Evolutionary conservation across 2,888 invertebrate genomes (phyloP), one percentile per base, ranked within the genome.

Genomic region (Thera britannica): DNA sequence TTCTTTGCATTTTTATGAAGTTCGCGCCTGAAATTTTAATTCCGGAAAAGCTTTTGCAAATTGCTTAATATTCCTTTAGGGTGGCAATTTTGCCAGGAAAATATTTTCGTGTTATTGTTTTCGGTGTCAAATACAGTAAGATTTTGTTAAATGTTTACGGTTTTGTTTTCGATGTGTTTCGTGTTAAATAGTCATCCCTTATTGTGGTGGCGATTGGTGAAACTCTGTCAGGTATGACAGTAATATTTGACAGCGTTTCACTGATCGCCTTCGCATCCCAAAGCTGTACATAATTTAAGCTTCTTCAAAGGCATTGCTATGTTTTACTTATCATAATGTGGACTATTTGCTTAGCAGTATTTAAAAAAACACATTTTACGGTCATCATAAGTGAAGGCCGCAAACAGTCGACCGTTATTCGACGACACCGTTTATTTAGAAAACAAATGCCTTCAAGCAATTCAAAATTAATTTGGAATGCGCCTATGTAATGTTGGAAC

Each of bases 21-120:
- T 65, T 68, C 11, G 35, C 65, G 46, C 65, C 46, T 35, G 34
- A 41, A 63, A 63, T 70, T 66, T 70, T 62, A 68, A 70, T 65
- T 54, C 55, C 36, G 51, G 56, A 59, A 72, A 58, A 52, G 65
- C 58, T 64, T 67, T 58, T 38, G 66, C 9, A 62, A 69, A 70
- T 72, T 72, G 67, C 65, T 72, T 68, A 57, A 72, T 72, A 70
- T 70, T 46, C 63, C 35, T 35, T 48, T 38, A 34, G 62, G 58
- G 51, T 34, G 36, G 23, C 36, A 48, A 54, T 38, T 60, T 49
- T 49, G 23, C 11, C 4, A 38, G 34, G 5, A 46, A 55, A 65
- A 41, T 48, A 6, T 12, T 64, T 12, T 57, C 1, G 2, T 12
- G 36, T 4, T 54, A 54, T 54, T 55, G n/a, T 57, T 57, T 44